These are phyloP conservation scores for Cynoglossus semilaevis DNA, from an alignment of 2,113 vertebrate species.

Conservation along the genomic window DNA sequence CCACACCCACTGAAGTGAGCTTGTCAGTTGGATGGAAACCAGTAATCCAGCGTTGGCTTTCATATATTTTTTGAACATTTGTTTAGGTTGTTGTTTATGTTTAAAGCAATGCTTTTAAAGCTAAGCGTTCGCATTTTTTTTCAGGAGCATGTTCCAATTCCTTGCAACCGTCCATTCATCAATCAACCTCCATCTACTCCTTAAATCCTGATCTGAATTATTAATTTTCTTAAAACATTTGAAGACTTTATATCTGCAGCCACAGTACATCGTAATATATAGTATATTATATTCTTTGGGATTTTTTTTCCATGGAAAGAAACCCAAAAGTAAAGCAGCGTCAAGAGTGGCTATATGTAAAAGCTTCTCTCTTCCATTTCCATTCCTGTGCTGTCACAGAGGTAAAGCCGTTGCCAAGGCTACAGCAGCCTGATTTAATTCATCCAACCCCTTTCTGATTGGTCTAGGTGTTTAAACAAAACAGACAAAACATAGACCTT, in stretches of 20 bases:
- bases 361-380: constrained; percentile 47
- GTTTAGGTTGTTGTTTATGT: too few species aligned
- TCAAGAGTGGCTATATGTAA: constrained; percentile 4
- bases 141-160: too few species aligned
- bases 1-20: constrained; percentile 43
- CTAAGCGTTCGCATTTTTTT: too few species aligned
- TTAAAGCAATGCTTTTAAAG: background rate
- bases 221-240: too few species aligned
- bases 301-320: constrained; percentile 6
- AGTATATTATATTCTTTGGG: too few species aligned
- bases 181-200: too few species aligned
- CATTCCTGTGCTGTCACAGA: constrained; percentile 62
- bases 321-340: background rate
- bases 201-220: too few species aligned
- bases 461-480: constrained; percentile 37
- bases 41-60: too few species aligned
- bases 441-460: constrained; percentile 54
- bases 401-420: constrained; percentile 75
- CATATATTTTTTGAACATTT: too few species aligned
- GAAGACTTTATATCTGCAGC: too few species aligned
- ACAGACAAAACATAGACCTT: constrained; percentile 17
- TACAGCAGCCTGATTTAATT: constrained; percentile 68
- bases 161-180: too few species aligned
- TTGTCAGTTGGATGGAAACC: background rate
- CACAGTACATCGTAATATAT: too few species aligned